phyloP scores from a whole-genome alignment of 2,113 vertebrate genomes.

The Paracanthobrama guichenoti region DNA sequence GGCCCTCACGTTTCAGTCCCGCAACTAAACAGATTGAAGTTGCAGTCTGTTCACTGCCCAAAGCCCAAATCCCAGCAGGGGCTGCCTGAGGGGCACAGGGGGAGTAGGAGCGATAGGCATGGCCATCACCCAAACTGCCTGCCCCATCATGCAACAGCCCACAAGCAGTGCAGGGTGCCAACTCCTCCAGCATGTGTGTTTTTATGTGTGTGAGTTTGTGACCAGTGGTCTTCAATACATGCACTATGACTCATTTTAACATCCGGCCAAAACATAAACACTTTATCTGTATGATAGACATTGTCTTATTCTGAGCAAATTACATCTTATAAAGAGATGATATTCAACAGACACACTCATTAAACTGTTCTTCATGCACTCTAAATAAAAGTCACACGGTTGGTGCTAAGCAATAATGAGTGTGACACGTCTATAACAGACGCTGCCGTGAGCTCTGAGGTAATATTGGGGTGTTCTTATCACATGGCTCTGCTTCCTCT shows the following conservation, averaged over 20 bases:
- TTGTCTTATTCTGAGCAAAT: not conserved
- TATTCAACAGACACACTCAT: constrained; percentile 2
- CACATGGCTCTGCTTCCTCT: constrained; percentile 30
- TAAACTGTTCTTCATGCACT: not conserved
- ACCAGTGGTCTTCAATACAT: constrained; percentile 17
- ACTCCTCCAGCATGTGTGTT: not conserved
- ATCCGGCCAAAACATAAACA: not conserved
- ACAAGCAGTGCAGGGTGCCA: constrained; percentile 37
- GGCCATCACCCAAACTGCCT: constrained; percentile 71
- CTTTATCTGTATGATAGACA: not conserved
- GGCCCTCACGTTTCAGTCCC: constrained; percentile 68
- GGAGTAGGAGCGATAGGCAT: constrained; percentile 64
- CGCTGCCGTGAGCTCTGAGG: constrained; percentile 16
- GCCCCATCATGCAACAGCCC: constrained; percentile 69
- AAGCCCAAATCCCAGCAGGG: constrained; percentile 63
- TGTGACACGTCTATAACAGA: not conserved
- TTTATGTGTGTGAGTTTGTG: not conserved
- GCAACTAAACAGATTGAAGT: constrained; percentile 75
- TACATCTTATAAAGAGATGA: not conserved
- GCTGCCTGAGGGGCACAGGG: constrained; percentile 50
- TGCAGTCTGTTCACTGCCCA: constrained; percentile 61
- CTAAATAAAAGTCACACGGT: not conserved
- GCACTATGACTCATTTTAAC: constrained; percentile 8
- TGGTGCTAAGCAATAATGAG: constrained; percentile 17
- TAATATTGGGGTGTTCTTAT: constrained; percentile 36